These are phyloP conservation scores for Micoletzkya japonica DNA, from an alignment of 2,888 invertebrate genomes.

Conservation along the genomic window DNA sequence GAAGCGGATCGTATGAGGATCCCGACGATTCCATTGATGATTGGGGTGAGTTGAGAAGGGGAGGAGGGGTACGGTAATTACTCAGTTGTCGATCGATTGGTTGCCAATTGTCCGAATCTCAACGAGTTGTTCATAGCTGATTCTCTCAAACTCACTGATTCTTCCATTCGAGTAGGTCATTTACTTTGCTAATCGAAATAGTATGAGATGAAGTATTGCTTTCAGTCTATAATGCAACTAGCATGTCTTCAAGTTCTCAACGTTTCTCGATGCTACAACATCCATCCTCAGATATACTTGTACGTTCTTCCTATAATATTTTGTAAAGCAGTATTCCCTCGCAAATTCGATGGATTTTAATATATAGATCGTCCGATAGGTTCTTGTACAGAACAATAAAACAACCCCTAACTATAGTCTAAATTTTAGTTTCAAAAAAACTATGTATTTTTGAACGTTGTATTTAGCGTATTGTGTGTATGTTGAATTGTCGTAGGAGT, in stretches of 20 bases:
- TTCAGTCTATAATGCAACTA: background rate
- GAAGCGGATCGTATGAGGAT: conserved; percentile 3
- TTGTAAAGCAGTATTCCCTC: too few relatives aligned
- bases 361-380: too few relatives aligned
- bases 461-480: too few relatives aligned
- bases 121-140: conserved; percentile 1
- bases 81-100: conserved; percentile 3
- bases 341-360: too few relatives aligned
- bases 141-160: conserved; percentile 5
- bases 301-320: too few relatives aligned
- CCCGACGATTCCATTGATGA: conserved; percentile 11
- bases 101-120: background rate
- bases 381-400: too few relatives aligned
- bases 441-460: too few relatives aligned
- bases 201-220: background rate
- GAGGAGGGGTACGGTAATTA: background rate
- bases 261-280: conserved; percentile 5
- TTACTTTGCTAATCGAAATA: background rate
- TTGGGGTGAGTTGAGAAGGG: background rate
- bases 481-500: background rate
- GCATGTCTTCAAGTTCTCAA: background rate
- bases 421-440: too few relatives aligned
- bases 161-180: background rate
- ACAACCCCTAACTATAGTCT: too few relatives aligned
- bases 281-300: background rate